Base-by-base conservation (phyloP, 2,888 invertebrate species). In the Tetheella fluctuosa region DNA sequence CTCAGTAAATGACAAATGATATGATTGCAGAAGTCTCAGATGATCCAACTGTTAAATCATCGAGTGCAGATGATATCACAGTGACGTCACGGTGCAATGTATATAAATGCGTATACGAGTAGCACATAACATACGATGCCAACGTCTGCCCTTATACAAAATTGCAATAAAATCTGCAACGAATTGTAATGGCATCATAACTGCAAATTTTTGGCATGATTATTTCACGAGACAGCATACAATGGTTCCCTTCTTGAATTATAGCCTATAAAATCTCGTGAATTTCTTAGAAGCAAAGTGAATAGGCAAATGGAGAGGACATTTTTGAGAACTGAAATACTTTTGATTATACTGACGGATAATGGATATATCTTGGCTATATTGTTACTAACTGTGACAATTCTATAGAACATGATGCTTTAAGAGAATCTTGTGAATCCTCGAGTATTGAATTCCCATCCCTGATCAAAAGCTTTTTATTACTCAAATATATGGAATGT, bases 11-110 rank as follows among this genome's bases (percentile, higher is more conserved):
- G 52, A 52, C 52, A 23, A 63, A 48, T 64, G 60, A 59, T 54
- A 64, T 52, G 59, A 59, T 58, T 67, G 63, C 63, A 58, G 61
- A 65, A 58, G 65, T 62, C 62, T 62, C 62, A 68, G 76, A 84
- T 86, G 86, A 86, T 83, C 71, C 69, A 76, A 77, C 64, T 69
- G 71, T 83, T 81, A 77, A 84, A 84, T 86, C 85, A 86, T 76
- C 74, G 62, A 67, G 57, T 79, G 79, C 77, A 75, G 59, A 71
- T 82, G 79, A 81, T 77, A 73, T 77, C 79, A 81, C 64, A 52
- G 57, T 80, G 76, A 76, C 77, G 76, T 80, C 76, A 79, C 70
- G 68, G 69, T 74, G 77, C 77, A 79, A 67, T 82, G 83, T 81
- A 76, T 77, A 77, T 75, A 34, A 13, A 34, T 34, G 69, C 70